Evolutionary conservation across 1,140 invertebrate genomes (phyloP).

Genomic region (Coenobita brevimanus): DNA sequence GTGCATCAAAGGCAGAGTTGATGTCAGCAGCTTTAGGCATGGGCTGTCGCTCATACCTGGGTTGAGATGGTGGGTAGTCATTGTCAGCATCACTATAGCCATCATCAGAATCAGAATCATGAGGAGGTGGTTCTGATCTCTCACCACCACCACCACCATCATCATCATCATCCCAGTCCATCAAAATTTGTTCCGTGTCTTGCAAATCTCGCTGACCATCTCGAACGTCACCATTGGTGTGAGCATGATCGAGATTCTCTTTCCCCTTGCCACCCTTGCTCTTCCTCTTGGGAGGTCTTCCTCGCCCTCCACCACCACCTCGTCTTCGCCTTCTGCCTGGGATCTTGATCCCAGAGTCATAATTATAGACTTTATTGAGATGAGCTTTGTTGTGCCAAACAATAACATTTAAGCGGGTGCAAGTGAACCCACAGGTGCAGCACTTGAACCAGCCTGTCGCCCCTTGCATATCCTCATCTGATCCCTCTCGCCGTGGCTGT

Average conservation of each 20-base stretch:
- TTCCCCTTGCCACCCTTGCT: slow-evolving; percentile 30
- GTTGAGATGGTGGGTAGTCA: slow-evolving; percentile 46
- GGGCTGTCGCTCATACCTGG: slow-evolving; percentile 46
- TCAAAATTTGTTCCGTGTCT: slow-evolving; percentile 60
- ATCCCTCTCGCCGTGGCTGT: slow-evolving; percentile 56
- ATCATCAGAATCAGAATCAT: slow-evolving; percentile 30
- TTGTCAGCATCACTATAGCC: slow-evolving; percentile 48
- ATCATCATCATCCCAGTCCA: slow-evolving; percentile 69
- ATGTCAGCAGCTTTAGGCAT: slow-evolving; percentile 63
- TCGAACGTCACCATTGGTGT: slow-evolving; percentile 63
- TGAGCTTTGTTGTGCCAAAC: slow-evolving; percentile 69
- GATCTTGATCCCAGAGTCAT: slow-evolving; percentile 67
- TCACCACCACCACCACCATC: slow-evolving; percentile 36
- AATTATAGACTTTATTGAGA: slow-evolving; percentile 64
- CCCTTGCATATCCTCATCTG: slow-evolving; percentile 52
- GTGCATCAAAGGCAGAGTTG: slow-evolving; percentile 69
- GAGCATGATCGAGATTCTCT: slow-evolving; percentile 55
- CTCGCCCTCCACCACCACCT: slow-evolving; percentile 22
- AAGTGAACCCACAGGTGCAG: slow-evolving; percentile 64
- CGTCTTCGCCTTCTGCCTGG: slow-evolving; percentile 56
- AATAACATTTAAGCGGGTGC: slow-evolving; percentile 64
- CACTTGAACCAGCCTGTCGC: slow-evolving; percentile 64
- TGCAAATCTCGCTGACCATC: slow-evolving; percentile 33
- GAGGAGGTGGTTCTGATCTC: neutral
- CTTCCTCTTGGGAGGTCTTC: slow-evolving; percentile 36